Base-by-base conservation (phyloP, 30 jellyfish, hydroid and myxozoan genomes). In the Morbakka virulenta region DNA sequence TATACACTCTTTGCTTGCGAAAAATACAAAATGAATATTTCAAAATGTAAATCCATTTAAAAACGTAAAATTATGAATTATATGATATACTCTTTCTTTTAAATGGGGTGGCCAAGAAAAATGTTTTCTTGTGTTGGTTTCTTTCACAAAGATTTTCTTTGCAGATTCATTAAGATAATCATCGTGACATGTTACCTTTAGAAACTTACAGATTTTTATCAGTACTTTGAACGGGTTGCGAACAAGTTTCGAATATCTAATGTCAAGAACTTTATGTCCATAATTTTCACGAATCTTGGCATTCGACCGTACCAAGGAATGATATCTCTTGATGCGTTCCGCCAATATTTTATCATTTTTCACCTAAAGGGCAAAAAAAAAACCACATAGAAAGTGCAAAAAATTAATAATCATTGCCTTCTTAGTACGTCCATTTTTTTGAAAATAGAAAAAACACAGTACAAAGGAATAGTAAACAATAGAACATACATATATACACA, bases 61-160 rank as follows among this genome's bases (percentile, higher is more conserved):
- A n/a, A n/a, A n/a, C n/a, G n/a, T n/a, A n/a, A n/a, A n/a, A n/a
- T n/a, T n/a, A n/a, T n/a, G n/a, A n/a, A n/a, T n/a, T n/a, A n/a
- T n/a, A n/a, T n/a, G n/a, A n/a, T n/a, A n/a, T n/a, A 85, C 25
- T 22, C 26, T 35, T 57, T 11, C 12, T 26, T 85, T 85, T 26
- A 69, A n/a, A 12, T 69, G 49, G 11, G 51, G 64, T 26, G 95
- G 49, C 95, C 95, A 85, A 24, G 66, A 21, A 12, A 85, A 33
- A 20, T 85, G 71, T 21, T 41, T 20, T 68, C 95, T 31, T 27
- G 95, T 85, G 67, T 31, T 36, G 32, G 95, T 85, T 51, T 85
- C 95, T 0, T 69, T 69, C 17, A 24, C 65, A 67, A 74, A 85
- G 13, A 77, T 52, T 48, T 72, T 77, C 68, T 48, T 85, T 6